Evolutionary conservation across 2,888 invertebrate species (phyloP).

Genomic region (Cheiracanthium punctorium): DNA sequence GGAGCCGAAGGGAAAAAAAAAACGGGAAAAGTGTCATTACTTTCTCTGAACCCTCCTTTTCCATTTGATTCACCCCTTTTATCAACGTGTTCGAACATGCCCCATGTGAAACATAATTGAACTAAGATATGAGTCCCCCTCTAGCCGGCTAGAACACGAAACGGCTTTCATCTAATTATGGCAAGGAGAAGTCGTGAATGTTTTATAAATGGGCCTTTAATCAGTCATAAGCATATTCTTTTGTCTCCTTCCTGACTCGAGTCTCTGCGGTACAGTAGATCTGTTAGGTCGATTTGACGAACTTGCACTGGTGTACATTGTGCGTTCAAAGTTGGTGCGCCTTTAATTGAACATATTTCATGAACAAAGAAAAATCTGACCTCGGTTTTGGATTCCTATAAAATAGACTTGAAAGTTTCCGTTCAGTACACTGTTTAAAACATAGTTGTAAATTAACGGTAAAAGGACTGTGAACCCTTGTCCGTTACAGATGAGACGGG

Average conservation of each 20-base stretch:
- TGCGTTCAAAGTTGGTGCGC: too few species aligned
- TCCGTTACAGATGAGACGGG: too few species aligned
- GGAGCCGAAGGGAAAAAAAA: not conserved
- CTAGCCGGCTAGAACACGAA: slow-evolving; percentile 50
- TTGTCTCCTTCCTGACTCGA: not conserved
- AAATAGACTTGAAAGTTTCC: too few species aligned
- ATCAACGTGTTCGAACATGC: slow-evolving; percentile 47
- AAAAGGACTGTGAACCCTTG: too few species aligned
- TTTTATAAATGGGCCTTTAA: slow-evolving; percentile 59
- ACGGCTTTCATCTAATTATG: slow-evolving; percentile 69
- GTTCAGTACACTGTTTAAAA: too few species aligned
- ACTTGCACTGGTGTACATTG: too few species aligned
- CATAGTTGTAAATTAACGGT: too few species aligned
- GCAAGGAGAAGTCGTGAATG: slow-evolving; percentile 26
- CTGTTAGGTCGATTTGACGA: too few species aligned
- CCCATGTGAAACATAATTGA: slow-evolving; percentile 58
- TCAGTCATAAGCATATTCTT: slow-evolving; percentile 53
- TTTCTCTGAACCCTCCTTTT: slow-evolving; percentile 22
- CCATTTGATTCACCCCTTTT: slow-evolving; percentile 8
- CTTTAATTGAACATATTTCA: too few species aligned
- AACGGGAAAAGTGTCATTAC: slow-evolving; percentile 53
- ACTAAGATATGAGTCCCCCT: slow-evolving; percentile 63
- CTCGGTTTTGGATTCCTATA: too few species aligned
- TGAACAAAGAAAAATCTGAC: too few species aligned
- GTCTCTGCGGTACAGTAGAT: not conserved